Percentiles rank a stretch among this genome's conserved stretches.
phyloP scores from a whole-genome alignment of 2,113 vertebrate genomes.

The Anoura caudifer region DNA sequence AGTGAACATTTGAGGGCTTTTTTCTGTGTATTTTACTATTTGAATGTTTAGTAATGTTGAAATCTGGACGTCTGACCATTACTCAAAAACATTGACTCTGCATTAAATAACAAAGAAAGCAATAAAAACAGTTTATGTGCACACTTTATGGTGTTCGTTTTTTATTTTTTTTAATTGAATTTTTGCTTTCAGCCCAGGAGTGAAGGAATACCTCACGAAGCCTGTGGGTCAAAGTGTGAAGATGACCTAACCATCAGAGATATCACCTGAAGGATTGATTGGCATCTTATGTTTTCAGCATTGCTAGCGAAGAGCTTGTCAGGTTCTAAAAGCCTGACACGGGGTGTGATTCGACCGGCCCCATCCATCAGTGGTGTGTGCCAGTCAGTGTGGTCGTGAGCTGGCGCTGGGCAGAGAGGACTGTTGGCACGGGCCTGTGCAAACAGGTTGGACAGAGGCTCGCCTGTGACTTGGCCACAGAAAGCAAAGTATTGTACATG shows the following conservation, averaged over 20 bases:
- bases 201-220: background rate
- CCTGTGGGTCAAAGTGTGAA: background rate
- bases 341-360: background rate
- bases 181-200: background rate
- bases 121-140: slow-evolving; percentile 76
- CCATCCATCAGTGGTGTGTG: background rate
- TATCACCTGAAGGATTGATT: accelerated
- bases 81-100: slow-evolving; percentile 63
- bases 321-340: background rate
- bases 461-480: background rate
- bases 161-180: background rate
- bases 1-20: slow-evolving; percentile 46
- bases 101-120: slow-evolving; percentile 63
- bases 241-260: background rate
- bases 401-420: background rate
- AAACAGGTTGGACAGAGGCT: background rate
- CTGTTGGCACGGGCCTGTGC: background rate
- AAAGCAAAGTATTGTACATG: background rate
- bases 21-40: slow-evolving; percentile 47
- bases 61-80: slow-evolving; percentile 67
- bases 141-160: background rate
- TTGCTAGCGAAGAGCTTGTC: background rate
- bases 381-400: background rate
- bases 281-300: background rate
- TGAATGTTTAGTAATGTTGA: slow-evolving; percentile 53